Evolutionary conservation across 2,797 vertebrate species (phyloP), one percentile per base, ranked within the genome.

Genomic region (Diplodus puntazzo): DNA sequence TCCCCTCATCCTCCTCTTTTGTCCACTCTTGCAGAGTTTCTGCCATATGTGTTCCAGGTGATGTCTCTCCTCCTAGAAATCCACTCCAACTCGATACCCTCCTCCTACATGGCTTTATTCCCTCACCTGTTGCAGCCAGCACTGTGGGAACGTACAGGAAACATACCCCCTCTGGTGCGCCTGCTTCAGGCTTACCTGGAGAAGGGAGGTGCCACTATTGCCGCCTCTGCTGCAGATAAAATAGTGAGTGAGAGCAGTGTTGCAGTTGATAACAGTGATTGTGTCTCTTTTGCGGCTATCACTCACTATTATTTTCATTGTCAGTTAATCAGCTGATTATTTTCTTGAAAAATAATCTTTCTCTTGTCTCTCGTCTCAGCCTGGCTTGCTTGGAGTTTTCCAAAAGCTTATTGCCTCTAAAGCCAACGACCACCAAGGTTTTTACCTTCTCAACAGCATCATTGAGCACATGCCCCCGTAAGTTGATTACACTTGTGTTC

Each of bases 1-100:
- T 57, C 10, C 10, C 13, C 53, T 82, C 18, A 62, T 66, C 49
- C 14, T 72, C 7, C n/a, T 12, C 52, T 46, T 46, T 0, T 1
- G 60, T 83, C 61, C 45, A 75, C 5, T 88, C 52, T 84, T 79
- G 79, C 94, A 99, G 98, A 99, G 88, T 99, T 99, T 92, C 97
- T 99, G 80, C 98, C 98, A 0, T 99, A 99, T 0, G 98, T 99
- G 87, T 99, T 99, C 92, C 98, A 99, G 95, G 98, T 99, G 89
- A 99, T 99, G 98, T 99, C 98, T 54, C 92, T 99, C n/a, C 97
- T 99, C 60, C 93, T 99, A 57, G 98, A 99, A 94, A 99, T 99
- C 92, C 98, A 99, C 91, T 95, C 95, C 83, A 96, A 89, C 89
- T 95, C 95, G 46, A 98, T 99, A 77, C 98, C 98, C 0, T 89